Conservation (phyloP, 2,888 invertebrate genomes). For the Thereva nobilitata region DNA sequence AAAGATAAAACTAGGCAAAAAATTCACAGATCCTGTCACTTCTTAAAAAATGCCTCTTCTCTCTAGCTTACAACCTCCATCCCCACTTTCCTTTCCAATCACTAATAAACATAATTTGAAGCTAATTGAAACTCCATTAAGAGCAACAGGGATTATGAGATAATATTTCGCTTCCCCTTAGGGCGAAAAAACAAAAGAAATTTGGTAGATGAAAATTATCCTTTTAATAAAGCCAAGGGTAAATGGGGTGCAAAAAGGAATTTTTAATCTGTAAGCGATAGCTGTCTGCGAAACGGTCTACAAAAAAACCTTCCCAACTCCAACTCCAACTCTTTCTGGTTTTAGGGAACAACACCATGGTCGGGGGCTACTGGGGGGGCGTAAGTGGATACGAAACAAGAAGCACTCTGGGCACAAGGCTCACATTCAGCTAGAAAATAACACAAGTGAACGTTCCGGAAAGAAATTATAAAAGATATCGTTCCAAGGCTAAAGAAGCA, state of each 20-base stretch:
- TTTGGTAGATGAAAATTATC: conserved; percentile 6
- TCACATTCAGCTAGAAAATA: too few species aligned
- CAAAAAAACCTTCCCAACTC: conserved; percentile 11
- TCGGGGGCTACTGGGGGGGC: not conserved
- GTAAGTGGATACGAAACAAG: not conserved
- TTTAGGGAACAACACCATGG: too few species aligned
- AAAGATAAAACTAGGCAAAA: too few species aligned
- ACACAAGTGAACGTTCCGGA: too few species aligned
- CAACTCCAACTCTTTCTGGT: not conserved
- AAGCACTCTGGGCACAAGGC: not conserved
- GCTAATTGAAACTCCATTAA: too few species aligned
- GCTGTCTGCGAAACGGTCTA: conserved; percentile 34
- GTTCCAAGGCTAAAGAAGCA: conserved; percentile 2
- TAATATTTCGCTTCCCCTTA: conserved; percentile 25
- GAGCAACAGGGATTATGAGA: conserved; percentile 8
- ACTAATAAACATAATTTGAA: too few species aligned
- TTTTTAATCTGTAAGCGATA: conserved; percentile 42
- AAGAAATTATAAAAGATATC: too few species aligned
- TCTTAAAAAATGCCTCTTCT: too few species aligned
- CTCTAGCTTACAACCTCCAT: too few species aligned
- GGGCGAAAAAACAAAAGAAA: not conserved
- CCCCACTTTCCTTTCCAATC: too few species aligned
- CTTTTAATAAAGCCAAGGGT: not conserved
- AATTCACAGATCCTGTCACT: too few species aligned
- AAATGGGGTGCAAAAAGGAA: conserved; percentile 38